phyloP scores from a whole-genome alignment of 2,113 vertebrate genomes.

The Crotalus tigris region DNA sequence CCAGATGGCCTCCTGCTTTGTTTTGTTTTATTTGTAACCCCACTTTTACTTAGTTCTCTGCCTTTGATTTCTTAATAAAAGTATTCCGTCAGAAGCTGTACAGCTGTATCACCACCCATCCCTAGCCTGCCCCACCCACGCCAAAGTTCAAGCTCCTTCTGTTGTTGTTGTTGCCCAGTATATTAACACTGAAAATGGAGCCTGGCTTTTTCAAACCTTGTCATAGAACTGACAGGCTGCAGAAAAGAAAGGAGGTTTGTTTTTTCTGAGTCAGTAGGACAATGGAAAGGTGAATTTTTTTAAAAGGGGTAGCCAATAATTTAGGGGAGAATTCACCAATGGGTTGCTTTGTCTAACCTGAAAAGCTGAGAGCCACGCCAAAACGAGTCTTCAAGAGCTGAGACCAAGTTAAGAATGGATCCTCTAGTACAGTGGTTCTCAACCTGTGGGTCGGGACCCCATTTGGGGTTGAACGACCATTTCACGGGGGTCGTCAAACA shows the following conservation, averaged over 20 bases:
- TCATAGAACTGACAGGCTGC: not conserved
- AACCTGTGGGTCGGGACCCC: no score
- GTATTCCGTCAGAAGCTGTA: not conserved
- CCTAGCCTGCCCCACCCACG: not conserved
- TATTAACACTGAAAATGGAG: not conserved
- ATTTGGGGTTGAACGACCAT: no score
- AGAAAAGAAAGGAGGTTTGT: not conserved
- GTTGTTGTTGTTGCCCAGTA: not conserved
- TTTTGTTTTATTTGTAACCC: not conserved
- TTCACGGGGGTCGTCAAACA: no score
- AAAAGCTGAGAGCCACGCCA: no score
- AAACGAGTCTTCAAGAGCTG: no score
- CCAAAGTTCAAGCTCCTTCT: not conserved
- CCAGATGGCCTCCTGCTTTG: not conserved
- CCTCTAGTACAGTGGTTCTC: no score
- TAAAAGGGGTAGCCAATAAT: no score
- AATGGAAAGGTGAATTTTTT: not conserved
- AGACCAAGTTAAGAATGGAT: no score
- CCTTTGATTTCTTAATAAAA: not conserved
- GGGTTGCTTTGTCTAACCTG: no score
- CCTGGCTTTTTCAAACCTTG: not conserved
- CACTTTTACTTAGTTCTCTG: not conserved
- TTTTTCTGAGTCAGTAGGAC: not conserved
- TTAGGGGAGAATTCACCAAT: no score
- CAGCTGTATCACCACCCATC: not conserved